Conservation (phyloP, 92 coral and sea anemone genomes). For the Porites evermanni region DNA sequence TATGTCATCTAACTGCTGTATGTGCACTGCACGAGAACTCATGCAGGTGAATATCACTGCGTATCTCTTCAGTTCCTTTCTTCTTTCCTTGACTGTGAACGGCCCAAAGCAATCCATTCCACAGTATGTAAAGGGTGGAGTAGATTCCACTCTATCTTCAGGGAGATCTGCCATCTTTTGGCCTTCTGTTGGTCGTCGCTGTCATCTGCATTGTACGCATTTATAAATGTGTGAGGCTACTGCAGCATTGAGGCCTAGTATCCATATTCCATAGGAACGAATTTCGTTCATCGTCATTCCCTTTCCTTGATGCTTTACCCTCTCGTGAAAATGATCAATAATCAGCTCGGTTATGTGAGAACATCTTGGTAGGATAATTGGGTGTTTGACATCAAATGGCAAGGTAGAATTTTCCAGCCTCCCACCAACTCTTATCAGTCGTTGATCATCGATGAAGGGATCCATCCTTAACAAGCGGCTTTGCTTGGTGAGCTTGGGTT, state of each 20-base stretch:
- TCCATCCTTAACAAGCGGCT: conserved; percentile 9
- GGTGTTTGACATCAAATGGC: conserved; percentile 29
- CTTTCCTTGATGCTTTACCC: too few relatives aligned
- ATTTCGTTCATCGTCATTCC: too few relatives aligned
- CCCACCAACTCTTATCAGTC: too few relatives aligned
- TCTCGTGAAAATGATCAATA: too few relatives aligned
- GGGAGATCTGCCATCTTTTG: conserved; percentile 53
- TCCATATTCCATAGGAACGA: too few relatives aligned
- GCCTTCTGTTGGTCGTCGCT: conserved; percentile 35
- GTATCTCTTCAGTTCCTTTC: conserved; percentile 31
- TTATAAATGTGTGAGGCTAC: too few relatives aligned
- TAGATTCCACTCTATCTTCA: conserved; percentile 41
- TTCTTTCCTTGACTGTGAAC: conserved; percentile 22
- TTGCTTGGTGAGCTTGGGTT: conserved; percentile 4
- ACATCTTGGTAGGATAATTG: conserved; percentile 18
- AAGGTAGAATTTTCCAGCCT: too few relatives aligned
- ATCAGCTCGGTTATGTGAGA: too few relatives aligned
- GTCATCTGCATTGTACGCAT: too few relatives aligned
- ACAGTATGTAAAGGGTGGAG: conserved; percentile 45
- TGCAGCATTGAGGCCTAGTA: too few relatives aligned
- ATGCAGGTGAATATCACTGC: conserved; percentile 26
- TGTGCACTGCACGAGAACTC: conserved; percentile 43
- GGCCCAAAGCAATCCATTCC: conserved; percentile 51
- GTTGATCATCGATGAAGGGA: too few relatives aligned
- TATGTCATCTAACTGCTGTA: conserved; percentile 21